Percentiles rank a stretch among this genome's conserved stretches.
Conservation (phyloP, 2,113 vertebrate genomes). For the Eptatretus burgeri region DNA sequence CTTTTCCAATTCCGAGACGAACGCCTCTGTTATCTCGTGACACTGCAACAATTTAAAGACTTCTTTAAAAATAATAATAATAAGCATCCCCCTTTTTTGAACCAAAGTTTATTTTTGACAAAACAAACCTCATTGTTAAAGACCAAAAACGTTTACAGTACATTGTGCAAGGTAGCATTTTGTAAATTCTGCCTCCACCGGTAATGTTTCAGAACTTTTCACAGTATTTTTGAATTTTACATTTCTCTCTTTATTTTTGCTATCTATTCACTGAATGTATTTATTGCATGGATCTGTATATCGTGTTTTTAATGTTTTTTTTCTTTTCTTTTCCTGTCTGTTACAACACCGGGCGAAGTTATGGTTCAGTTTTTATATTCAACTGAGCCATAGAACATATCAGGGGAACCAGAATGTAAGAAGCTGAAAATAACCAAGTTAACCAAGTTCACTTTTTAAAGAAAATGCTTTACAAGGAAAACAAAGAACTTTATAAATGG, state of each 20-base stretch:
- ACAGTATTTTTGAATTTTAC: not conserved
- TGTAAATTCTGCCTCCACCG: no score
- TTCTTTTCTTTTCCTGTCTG: not conserved
- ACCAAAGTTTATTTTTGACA: no score
- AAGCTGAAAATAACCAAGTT: constrained; percentile 1
- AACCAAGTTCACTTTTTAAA: constrained; percentile 4
- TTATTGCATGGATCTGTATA: constrained; percentile 33
- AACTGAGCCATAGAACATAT: constrained; percentile 2
- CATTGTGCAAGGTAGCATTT: no score
- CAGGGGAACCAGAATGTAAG: constrained; percentile 6
- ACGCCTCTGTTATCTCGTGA: no score
- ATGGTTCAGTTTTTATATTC: constrained; percentile 1
- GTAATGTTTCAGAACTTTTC: not conserved
- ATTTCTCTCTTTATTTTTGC: constrained; percentile 16
- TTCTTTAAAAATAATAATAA: no score
- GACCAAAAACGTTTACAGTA: no score
- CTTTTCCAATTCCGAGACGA: no score
- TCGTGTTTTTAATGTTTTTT: constrained; percentile 3
- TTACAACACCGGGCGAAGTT: not conserved
- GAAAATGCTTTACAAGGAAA: no score
- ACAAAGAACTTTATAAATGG: no score
- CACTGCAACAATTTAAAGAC: no score
- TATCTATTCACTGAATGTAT: constrained; percentile 29
- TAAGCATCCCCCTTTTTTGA: no score
- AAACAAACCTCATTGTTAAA: no score